Conservation (phyloP, 2,888 invertebrate species). For the Hanleya hanleyi region DNA sequence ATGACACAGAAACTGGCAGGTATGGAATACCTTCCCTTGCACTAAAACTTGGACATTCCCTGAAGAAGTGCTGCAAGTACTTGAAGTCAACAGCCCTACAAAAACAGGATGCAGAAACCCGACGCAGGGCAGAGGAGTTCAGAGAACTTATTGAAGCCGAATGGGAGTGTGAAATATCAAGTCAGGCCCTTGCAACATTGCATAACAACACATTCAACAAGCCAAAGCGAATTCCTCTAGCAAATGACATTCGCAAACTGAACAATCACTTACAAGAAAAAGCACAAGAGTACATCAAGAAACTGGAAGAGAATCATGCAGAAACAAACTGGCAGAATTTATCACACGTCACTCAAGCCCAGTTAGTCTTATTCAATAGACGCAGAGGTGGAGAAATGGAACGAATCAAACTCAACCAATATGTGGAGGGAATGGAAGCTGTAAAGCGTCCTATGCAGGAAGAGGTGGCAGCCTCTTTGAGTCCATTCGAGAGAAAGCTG, state of each 20-base stretch:
- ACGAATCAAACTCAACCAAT: not conserved
- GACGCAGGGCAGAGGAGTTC: not conserved
- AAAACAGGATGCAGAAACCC: not conserved
- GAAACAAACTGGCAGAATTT: not conserved
- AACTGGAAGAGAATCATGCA: not conserved
- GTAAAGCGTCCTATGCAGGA: not conserved
- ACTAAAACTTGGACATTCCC: not conserved
- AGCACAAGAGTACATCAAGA: not conserved
- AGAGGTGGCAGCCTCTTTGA: not conserved
- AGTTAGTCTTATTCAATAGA: not conserved
- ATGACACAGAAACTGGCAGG: not conserved
- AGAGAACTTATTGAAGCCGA: not conserved
- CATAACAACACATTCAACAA: not conserved
- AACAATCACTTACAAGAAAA: not conserved
- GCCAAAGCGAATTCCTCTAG: not conserved
- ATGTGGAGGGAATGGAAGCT: not conserved
- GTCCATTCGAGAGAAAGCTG: not conserved
- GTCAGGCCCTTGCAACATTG: not conserved
- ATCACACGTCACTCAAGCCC: not conserved
- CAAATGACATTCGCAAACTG: not conserved
- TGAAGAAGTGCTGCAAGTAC: not conserved
- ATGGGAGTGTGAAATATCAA: not conserved
- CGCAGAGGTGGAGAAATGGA: not conserved
- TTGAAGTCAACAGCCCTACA: not conserved
- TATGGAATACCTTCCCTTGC: not conserved